Evolutionary conservation across 2,797 vertebrate genomes (phyloP).

Genomic region (Halcyon chelicuti): DNA sequence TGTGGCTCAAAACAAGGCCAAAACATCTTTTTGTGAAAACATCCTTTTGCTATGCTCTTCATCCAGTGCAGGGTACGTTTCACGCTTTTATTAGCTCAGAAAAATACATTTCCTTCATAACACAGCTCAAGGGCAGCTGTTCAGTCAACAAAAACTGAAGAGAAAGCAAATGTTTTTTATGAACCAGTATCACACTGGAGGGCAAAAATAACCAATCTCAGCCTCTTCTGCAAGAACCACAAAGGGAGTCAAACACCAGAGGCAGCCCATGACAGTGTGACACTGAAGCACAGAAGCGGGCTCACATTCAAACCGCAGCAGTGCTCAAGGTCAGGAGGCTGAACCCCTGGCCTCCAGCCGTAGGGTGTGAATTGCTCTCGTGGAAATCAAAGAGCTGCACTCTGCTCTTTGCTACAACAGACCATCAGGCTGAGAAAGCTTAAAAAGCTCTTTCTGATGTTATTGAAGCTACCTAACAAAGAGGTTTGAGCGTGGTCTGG

Average conservation of each 20-base stretch:
- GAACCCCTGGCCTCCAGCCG: not conserved
- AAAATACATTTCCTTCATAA: not conserved
- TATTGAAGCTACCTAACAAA: not conserved
- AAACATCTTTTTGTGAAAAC: not conserved
- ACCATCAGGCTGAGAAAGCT: not conserved
- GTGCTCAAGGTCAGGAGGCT: not conserved
- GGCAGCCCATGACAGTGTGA: not conserved
- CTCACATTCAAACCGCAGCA: not conserved
- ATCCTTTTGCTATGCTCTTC: not conserved
- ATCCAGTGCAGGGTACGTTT: not conserved
- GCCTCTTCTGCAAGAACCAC: not conserved
- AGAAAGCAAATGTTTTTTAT: not conserved
- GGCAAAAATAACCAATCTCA: not conserved
- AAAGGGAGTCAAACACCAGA: not conserved
- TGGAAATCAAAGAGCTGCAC: not conserved
- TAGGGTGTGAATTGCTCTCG: not conserved
- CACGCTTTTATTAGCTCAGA: not conserved
- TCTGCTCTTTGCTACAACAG: not conserved
- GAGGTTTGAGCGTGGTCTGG: fast-evolving
- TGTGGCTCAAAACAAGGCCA: not conserved
- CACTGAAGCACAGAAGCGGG: not conserved
- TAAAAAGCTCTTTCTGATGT: not conserved
- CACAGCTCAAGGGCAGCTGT: not conserved
- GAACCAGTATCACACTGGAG: not conserved
- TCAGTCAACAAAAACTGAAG: not conserved